Base-by-base conservation (phyloP, 2,113 vertebrate species). In the Anguilla japonica region DNA sequence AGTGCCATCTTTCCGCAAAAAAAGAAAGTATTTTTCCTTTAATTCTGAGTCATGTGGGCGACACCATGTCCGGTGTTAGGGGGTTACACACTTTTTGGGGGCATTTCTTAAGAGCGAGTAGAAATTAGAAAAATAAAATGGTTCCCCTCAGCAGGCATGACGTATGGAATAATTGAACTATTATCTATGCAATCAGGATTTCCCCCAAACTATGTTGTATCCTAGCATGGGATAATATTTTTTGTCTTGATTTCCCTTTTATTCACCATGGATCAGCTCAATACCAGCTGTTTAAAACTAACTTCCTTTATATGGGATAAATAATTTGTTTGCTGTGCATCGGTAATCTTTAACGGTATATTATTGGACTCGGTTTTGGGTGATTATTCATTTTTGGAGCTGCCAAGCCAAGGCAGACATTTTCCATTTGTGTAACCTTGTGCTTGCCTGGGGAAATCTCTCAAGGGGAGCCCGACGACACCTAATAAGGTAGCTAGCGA, bases 391-490 rank as follows among this genome's bases (percentile, higher is more conserved):
- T 91, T 89, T 88, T 87, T 91, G 88, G 92, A 88, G 71, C 71
- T 75, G 71, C 71, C 71, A 75, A 91, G 91, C 53, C 91, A 85
- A 90, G 92, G 91, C 91, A 88, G 93, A 94, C 93, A 93, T 94
- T 94, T 84, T 94, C 93, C 89, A 91, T 90, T 90, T 88, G 88
- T 81, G 63, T 89, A 79, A 81, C 60, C 82, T 63, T 82, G 46
- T 82, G 81, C 50, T 71, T 87, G 92, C 92, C 92, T 91, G 88
- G 89, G 91, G 89, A 90, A 90, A 89, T 91, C 89, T 88, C 90
- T 91, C 87, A 91, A 83, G 89, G 89, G 92, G 93, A 91, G 92
- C 87, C 88, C 89, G 91, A 92, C 93, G 92, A 93, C 91, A 91
- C 92, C 89, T 84, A 86, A 40, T 83, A 88, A 92, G 93, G 93